These are phyloP conservation scores for Junonia oenone DNA, from an alignment of 2,888 invertebrate genomes.

Conservation along the genomic window DNA sequence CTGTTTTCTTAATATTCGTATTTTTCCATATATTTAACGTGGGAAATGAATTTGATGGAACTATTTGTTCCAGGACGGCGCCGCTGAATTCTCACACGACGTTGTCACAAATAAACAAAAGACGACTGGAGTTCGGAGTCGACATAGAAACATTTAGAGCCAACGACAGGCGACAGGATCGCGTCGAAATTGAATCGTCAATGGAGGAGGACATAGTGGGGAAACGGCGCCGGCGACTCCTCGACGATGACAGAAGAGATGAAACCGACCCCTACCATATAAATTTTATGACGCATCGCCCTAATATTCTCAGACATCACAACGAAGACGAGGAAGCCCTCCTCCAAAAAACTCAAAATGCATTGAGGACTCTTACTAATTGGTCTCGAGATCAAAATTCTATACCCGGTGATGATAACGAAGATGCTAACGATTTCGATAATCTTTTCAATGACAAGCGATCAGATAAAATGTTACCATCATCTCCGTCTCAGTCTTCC, in stretches of 20 bases:
- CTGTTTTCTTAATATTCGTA: conserved; percentile 44
- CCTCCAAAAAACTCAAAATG: conserved; percentile 92
- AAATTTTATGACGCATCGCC: conserved; percentile 49
- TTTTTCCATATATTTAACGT: conserved; percentile 33
- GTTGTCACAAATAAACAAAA: conserved; percentile 84
- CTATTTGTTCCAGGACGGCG: conserved; percentile 60
- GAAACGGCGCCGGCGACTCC: conserved; percentile 68
- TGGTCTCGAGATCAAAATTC: conserved; percentile 86
- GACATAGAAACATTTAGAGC: conserved; percentile 70
- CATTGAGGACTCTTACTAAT: conserved; percentile 90
- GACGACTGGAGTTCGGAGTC: conserved; percentile 83
- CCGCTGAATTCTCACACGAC: conserved; percentile 78
- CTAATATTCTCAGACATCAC: conserved; percentile 55
- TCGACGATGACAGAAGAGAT: conserved; percentile 63
- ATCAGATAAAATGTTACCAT: conserved; percentile 82
- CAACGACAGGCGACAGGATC: conserved; percentile 54
- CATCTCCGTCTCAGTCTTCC: conserved; percentile 81
- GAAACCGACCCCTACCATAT: conserved; percentile 49
- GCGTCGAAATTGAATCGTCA: conserved; percentile 47
- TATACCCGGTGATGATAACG: conserved; percentile 83
- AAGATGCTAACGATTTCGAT: conserved; percentile 89
- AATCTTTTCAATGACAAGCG: conserved; percentile 92
- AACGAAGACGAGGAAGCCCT: conserved; percentile 88
- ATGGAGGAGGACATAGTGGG: conserved; percentile 54
- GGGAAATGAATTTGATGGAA: conserved; percentile 25